These are phyloP conservation scores for Cynocephalus volans DNA, from an alignment of 2,113 vertebrate species.

Conservation along the genomic window DNA sequence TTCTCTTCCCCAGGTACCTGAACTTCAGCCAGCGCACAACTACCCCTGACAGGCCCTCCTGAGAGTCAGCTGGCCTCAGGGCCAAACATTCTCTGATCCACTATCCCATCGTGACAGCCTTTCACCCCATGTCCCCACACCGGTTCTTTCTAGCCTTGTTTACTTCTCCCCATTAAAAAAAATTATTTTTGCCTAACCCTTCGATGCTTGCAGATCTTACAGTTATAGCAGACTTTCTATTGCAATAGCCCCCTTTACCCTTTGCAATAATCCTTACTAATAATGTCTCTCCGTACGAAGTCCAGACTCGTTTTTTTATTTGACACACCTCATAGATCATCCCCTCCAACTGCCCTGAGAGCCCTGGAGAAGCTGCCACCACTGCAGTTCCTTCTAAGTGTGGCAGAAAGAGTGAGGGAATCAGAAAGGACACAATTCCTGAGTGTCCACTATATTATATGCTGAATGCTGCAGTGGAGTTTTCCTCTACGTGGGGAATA, in stretches of 20 bases:
- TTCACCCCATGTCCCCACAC: too few species aligned
- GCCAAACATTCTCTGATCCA: not conserved
- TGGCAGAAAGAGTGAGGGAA: not conserved
- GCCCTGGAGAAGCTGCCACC: not conserved
- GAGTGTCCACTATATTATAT: fast-evolving
- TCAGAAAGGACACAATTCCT: not conserved
- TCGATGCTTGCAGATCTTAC: not conserved
- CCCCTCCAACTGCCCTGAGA: not conserved
- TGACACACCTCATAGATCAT: not conserved
- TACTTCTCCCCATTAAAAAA: not conserved
- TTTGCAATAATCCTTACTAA: not conserved
- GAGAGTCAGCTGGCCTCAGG: not conserved
- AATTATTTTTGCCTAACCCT: too few species aligned
- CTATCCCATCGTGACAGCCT: fast-evolving
- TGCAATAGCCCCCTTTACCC: not conserved
- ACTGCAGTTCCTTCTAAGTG: not conserved
- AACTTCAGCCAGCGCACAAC: not conserved
- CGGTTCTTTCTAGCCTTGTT: not conserved
- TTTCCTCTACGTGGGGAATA: not conserved
- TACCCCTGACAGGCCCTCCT: not conserved
- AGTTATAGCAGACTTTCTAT: fast-evolving
- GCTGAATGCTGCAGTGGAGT: fast-evolving
- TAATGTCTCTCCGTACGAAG: not conserved
- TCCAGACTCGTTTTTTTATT: not conserved
- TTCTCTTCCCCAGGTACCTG: not conserved